These are phyloP conservation scores for Oreonectes daqikongensis DNA, from an alignment of 2,797 vertebrate species.

Conservation along the genomic window DNA sequence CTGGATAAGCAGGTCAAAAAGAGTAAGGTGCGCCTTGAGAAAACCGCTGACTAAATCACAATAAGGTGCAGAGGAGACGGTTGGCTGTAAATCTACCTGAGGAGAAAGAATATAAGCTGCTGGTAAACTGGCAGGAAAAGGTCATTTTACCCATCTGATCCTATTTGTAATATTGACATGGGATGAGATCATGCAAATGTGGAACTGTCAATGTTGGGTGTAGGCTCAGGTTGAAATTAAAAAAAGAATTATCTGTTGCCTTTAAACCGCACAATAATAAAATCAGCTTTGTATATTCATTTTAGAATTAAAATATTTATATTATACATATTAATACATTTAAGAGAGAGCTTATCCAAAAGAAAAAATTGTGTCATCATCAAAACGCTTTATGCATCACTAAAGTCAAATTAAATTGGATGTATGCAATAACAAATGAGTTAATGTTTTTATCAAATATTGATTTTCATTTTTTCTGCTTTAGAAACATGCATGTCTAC, in stretches of 20 bases:
- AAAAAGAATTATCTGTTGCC: not conserved
- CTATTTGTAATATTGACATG: constrained; percentile 41
- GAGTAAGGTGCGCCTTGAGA: not conserved
- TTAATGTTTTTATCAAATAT: too few relatives aligned
- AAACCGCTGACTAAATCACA: constrained; percentile 53
- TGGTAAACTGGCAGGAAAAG: constrained; percentile 47
- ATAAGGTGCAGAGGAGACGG: constrained; percentile 22
- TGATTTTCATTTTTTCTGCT: too few relatives aligned
- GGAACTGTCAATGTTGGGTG: constrained; percentile 16
- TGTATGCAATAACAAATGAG: too few relatives aligned
- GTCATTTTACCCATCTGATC: constrained; percentile 55
- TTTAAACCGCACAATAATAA: too few relatives aligned
- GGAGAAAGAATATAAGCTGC: constrained; percentile 31
- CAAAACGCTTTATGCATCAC: too few relatives aligned
- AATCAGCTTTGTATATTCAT: too few relatives aligned
- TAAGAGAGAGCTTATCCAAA: too few relatives aligned
- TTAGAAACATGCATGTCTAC: too few relatives aligned
- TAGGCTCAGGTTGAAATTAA: not conserved
- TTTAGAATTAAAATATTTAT: too few relatives aligned
- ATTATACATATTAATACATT: not conserved
- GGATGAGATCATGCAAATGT: constrained; percentile 40
- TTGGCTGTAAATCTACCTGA: constrained; percentile 33
- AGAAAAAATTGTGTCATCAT: too few relatives aligned
- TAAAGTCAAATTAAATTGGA: too few relatives aligned
- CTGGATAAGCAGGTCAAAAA: constrained; percentile 52